Conservation (phyloP, 2,113 vertebrate species). For the Picathartes gymnocephalus region DNA sequence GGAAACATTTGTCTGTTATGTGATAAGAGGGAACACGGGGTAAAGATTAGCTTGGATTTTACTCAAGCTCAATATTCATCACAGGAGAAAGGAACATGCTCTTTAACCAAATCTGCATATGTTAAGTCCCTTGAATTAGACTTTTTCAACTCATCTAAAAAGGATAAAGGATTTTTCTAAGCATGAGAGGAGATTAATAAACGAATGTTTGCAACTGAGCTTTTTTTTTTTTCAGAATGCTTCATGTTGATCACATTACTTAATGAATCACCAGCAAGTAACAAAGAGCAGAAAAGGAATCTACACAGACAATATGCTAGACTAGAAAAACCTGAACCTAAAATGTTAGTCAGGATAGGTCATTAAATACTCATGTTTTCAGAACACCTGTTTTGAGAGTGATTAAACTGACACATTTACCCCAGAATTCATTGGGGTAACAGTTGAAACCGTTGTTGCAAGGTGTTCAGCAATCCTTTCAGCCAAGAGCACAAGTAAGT, state of each 20-base stretch:
- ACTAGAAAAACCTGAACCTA: background rate
- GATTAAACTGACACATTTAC: background rate
- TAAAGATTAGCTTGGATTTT: slow-evolving; percentile 58
- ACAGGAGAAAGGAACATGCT: background rate
- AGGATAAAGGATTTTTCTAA: background rate
- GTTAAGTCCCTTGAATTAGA: background rate
- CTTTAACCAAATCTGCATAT: background rate
- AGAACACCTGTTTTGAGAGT: background rate
- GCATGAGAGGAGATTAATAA: background rate
- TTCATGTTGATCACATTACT: background rate
- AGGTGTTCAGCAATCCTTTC: background rate
- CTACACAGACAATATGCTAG: background rate
- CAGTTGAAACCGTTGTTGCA: background rate
- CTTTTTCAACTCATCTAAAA: background rate
- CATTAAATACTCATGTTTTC: background rate
- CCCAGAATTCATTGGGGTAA: background rate
- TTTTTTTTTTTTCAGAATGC: background rate
- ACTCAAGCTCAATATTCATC: slow-evolving; percentile 41
- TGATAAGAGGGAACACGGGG: slow-evolving; percentile 48
- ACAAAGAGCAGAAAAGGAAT: background rate
- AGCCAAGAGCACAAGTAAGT: fast-evolving
- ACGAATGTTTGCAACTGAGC: background rate
- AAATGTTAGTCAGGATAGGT: background rate
- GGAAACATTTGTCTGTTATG: slow-evolving; percentile 67
- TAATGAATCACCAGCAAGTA: background rate